phyloP scores from a whole-genome alignment of 2,797 vertebrate genomes.

The Melanotaenia boesemani region DNA sequence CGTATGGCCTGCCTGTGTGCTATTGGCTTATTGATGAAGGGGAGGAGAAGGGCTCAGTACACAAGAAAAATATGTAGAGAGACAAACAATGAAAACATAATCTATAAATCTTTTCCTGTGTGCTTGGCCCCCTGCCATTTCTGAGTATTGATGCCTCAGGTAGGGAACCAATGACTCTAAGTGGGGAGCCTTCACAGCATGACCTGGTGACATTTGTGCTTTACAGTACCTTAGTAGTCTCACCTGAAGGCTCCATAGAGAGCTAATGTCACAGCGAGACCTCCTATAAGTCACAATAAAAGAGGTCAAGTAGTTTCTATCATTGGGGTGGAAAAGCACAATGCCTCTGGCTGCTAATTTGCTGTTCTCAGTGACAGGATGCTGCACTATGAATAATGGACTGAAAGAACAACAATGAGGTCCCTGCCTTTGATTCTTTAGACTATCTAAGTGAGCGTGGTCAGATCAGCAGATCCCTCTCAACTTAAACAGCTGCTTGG shows the following conservation, averaged over 20 bases:
- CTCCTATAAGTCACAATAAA: constrained; percentile 58
- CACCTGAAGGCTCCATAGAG: constrained; percentile 55
- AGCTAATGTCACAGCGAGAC: constrained; percentile 65
- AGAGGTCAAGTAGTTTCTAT: constrained; percentile 72
- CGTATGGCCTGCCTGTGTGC: constrained; percentile 76
- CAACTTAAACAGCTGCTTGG: constrained; percentile 18
- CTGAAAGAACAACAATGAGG: constrained; percentile 41
- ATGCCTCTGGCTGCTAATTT: constrained; percentile 64
- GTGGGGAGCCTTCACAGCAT: constrained; percentile 68
- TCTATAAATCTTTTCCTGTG: constrained; percentile 68
- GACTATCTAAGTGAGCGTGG: constrained; percentile 19
- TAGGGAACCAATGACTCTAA: constrained; percentile 59
- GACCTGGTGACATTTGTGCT: constrained; percentile 75
- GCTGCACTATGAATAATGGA: constrained; percentile 52
- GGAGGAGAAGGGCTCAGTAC: constrained; percentile 70
- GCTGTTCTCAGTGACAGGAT: constrained; percentile 55
- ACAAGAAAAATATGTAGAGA: constrained; percentile 45
- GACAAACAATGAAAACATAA: constrained; percentile 67
- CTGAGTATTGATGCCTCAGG: constrained; percentile 47
- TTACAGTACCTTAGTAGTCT: constrained; percentile 58
- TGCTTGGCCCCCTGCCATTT: constrained; percentile 45
- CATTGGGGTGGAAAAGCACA: constrained; percentile 53
- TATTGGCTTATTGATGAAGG: constrained; percentile 83
- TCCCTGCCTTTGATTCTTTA: constrained; percentile 20
- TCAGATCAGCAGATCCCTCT: constrained; percentile 34